Evolutionary conservation across 2,888 invertebrate species (phyloP).

Genomic region (Eurytoma adleriae): DNA sequence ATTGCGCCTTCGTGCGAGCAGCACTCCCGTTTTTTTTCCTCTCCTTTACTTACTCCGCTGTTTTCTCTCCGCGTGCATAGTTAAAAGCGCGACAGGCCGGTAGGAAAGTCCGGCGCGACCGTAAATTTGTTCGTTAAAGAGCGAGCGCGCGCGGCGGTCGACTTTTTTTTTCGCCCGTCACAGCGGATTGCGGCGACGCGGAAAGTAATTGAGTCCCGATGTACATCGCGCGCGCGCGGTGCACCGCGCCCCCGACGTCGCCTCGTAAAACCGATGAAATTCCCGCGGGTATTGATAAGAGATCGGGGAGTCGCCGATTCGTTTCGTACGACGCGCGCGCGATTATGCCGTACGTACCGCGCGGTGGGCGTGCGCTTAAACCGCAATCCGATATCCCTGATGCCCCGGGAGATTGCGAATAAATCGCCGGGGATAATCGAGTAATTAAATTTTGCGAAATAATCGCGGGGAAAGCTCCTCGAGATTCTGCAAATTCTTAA

Average conservation of each 20-base stretch:
- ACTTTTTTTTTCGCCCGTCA: background rate
- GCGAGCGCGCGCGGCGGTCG: background rate
- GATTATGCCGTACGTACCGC: background rate
- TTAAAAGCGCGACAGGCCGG: background rate
- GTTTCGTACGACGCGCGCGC: background rate
- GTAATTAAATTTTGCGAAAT: too few species aligned
- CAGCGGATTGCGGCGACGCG: constrained; percentile 32
- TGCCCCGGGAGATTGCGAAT: background rate
- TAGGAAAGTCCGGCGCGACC: background rate
- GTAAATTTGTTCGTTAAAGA: constrained; percentile 43
- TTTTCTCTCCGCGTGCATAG: background rate
- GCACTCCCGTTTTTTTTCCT: background rate
- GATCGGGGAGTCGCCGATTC: background rate
- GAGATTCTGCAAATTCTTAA: too few species aligned
- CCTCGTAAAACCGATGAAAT: background rate
- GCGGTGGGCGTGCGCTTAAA: background rate
- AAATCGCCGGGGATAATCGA: too few species aligned
- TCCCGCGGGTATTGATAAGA: background rate
- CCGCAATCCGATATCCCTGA: background rate
- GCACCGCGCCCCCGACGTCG: background rate
- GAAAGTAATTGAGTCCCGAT: constrained; percentile 34
- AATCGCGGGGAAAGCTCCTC: too few species aligned
- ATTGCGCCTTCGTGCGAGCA: constrained; percentile 39
- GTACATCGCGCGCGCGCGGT: background rate
- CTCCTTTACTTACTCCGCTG: background rate